Base-by-base conservation (phyloP, 2,797 vertebrate genomes). In the Hirundo rustica region DNA sequence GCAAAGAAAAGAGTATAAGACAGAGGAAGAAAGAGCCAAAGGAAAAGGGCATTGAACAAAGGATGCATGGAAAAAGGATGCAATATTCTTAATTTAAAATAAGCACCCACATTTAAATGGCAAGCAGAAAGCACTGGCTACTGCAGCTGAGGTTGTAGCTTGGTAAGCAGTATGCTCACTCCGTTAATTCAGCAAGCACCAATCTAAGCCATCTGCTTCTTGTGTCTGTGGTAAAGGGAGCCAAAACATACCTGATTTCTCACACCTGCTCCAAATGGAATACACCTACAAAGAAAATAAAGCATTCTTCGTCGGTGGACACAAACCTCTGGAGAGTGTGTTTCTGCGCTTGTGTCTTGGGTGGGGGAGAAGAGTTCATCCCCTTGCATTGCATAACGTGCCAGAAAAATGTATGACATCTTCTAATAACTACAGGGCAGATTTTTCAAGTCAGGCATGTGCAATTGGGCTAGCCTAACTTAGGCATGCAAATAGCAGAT, bases 361-460 rank as follows among this genome's bases (percentile, higher is more conserved):
- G 21, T 30, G 4, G 13, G 14, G 36, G 53, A 65, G 7, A 67
- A 86, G 60, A 85, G 70, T n/a, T 89, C 60, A 67, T 55, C 32
- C 11, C 19, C 20, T 21, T 22, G 32, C 1, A 1, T 54, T 89
- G 67, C 54, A 8, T 57, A 94, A 65, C 0, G 0, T 26, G 44
- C 70, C 70, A 90, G 53, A 70, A 89, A 94, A 89, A 93, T 74
- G 30, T 5, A 68, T 50, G 34, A 62, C 90, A 87, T 87, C 80
- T 77, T 83, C 78, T 92, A 42, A 61, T 76, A 88, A 74, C 76
- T 85, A 68, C 78, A 95, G 73, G 84, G 85, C 60, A 80, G 73
- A 92, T 86, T 92, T 92, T 95, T 64, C 44, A 91, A 96, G 82
- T 88, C 81, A 95, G 79, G 55, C 89, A 85, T 82, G 38, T 78